These are phyloP conservation scores for Drosophila kurseongensis DNA, from an alignment of 1,140 invertebrate species.

Conservation along the genomic window DNA sequence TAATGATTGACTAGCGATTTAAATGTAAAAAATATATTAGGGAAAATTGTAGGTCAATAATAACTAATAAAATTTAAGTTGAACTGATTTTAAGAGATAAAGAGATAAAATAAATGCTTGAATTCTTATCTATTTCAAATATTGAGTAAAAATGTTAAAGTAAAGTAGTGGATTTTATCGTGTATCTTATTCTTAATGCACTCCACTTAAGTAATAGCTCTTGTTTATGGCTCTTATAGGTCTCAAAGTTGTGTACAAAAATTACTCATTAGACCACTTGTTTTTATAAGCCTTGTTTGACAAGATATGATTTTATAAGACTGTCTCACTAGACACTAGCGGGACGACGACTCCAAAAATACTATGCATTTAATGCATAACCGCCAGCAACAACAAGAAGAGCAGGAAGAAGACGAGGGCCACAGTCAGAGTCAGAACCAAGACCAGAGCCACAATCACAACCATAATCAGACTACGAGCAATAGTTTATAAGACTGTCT, in stretches of 20 bases:
- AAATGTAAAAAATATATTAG: not conserved
- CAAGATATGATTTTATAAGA: too few species aligned
- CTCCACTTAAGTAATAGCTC: not conserved
- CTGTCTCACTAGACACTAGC: too few species aligned
- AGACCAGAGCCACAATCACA: constrained; percentile 1
- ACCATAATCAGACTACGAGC: constrained; percentile 8
- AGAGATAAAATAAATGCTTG: too few species aligned
- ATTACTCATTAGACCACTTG: too few species aligned
- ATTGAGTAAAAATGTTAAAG: too few species aligned
- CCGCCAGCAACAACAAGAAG: constrained; percentile 36
- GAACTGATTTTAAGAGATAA: too few species aligned
- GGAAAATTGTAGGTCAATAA: not conserved
- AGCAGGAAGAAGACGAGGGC: constrained; percentile 34
- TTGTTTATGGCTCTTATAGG: too few species aligned
- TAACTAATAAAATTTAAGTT: too few species aligned
- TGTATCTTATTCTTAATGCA: not conserved
- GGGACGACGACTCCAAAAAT: constrained; percentile 92
- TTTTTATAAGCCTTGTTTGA: too few species aligned
- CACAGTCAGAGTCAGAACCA: constrained; percentile 10
- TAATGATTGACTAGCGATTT: not conserved
- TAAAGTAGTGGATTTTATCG: not conserved
- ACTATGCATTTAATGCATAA: constrained; percentile 29
- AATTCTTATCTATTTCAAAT: too few species aligned
- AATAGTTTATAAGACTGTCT: too few species aligned
- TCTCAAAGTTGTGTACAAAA: too few species aligned